Percentiles rank a stretch among this genome's conserved stretches.
These are phyloP conservation scores for Augochlora pura DNA, from an alignment of 1,140 invertebrate genomes.

Conservation along the genomic window DNA sequence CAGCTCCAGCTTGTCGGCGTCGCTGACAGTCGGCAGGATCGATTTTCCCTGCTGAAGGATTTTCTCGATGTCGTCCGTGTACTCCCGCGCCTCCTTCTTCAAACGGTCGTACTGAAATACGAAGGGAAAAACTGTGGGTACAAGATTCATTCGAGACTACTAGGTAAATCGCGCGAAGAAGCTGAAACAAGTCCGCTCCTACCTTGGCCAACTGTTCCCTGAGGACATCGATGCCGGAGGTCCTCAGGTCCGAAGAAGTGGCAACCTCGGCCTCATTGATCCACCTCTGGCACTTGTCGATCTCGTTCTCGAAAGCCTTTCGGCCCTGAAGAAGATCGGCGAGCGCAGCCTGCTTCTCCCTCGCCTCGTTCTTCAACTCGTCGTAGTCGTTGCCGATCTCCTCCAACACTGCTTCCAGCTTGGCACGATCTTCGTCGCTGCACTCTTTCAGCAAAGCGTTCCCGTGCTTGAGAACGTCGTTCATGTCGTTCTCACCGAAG, in stretches of 20 bases:
- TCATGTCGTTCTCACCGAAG: slow-evolving; percentile 88
- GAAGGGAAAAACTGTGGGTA: too few relatives aligned
- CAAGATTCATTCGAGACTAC: too few relatives aligned
- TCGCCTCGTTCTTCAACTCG: slow-evolving; percentile 85
- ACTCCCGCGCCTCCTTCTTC: slow-evolving; percentile 86
- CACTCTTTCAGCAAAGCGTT: slow-evolving; percentile 90
- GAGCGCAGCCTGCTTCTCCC: slow-evolving; percentile 87
- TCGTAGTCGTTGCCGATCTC: slow-evolving; percentile 86
- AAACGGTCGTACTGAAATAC: slow-evolving; percentile 86
- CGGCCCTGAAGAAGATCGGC: slow-evolving; percentile 87
- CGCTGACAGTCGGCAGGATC: slow-evolving; percentile 89
- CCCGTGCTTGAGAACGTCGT: slow-evolving; percentile 88
- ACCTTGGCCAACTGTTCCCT: slow-evolving; percentile 91
- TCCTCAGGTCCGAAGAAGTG: slow-evolving; percentile 88
- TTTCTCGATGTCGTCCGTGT: slow-evolving; percentile 86
- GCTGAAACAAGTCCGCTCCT: background rate
- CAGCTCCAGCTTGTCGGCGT: slow-evolving; percentile 90
- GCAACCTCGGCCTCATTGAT: slow-evolving; percentile 93
- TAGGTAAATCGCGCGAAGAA: too few relatives aligned
- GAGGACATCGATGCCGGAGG: slow-evolving; percentile 88
- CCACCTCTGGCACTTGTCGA: slow-evolving; percentile 91
- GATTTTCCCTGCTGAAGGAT: slow-evolving; percentile 89
- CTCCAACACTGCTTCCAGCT: slow-evolving; percentile 85
- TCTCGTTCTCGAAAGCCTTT: slow-evolving; percentile 89
- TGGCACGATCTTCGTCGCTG: slow-evolving; percentile 85